Percentiles rank a stretch among this genome's conserved stretches.
Conservation (phyloP, 2,113 vertebrate species). For the Rhagologus leucostigma region DNA sequence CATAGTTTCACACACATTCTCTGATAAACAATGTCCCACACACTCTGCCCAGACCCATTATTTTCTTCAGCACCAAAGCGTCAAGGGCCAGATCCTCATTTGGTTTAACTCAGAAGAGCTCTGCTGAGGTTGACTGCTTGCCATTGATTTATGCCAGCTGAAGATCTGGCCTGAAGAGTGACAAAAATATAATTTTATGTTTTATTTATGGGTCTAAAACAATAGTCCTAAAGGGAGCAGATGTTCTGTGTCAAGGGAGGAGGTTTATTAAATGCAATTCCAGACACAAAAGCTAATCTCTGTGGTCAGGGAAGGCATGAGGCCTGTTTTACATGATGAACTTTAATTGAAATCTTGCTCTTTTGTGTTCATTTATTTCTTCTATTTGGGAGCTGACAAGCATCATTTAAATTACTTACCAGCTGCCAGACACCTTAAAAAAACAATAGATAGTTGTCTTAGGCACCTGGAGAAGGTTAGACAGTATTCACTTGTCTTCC, state of each 20-base stretch:
- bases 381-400: conserved; percentile 40
- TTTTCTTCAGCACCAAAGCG: conserved; percentile 66
- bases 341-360: conserved; percentile 73
- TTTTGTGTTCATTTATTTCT: conserved; percentile 52
- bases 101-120: conserved; percentile 48
- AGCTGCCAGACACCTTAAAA: conserved; percentile 17
- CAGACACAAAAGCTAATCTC: conserved; percentile 69
- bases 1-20: conserved; percentile 57
- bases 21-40: conserved; percentile 73
- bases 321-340: conserved; percentile 61
- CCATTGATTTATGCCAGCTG: conserved; percentile 58
- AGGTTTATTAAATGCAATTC: conserved; percentile 69
- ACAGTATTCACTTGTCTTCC: not conserved
- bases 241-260: conserved; percentile 49
- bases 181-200: conserved; percentile 77
- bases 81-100: conserved; percentile 52
- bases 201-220: conserved; percentile 78
- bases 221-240: conserved; percentile 69
- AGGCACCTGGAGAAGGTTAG: conserved; percentile 10
- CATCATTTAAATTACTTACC: conserved; percentile 24
- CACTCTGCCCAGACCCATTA: conserved; percentile 69
- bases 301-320: conserved; percentile 66
- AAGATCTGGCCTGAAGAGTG: conserved; percentile 68
- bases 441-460: conserved; percentile 1
- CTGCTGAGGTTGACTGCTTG: conserved; percentile 52